Evolutionary conservation across 2,113 vertebrate species (phyloP), one percentile per base, ranked within the genome.

Genomic region (Capricornis sumatraensis): DNA sequence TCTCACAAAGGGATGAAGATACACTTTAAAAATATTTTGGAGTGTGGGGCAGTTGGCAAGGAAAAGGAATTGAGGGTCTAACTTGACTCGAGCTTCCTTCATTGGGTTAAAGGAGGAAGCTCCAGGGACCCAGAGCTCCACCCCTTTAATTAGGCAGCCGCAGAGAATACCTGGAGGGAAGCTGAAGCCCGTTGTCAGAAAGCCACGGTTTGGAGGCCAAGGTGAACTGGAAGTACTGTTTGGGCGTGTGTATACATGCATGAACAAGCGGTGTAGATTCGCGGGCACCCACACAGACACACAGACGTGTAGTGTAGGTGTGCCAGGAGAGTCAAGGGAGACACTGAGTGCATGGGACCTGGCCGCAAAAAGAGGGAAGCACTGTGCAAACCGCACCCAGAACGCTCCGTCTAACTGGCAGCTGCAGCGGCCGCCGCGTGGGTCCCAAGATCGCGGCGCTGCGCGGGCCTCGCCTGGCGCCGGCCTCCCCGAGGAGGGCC

Each of bases 61-160:
- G 12, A 23, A 55, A 82, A 23, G 43, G 58, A 86, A 23, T 23
- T 40, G 60, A 71, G 45, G 79, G 27, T 47, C 55, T 23, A 50
- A 83, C 62, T 94, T 67, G 33, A 21, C 79, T 76, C 43, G 85
- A 52, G 2, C 78, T 95, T 64, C 53, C 87, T 82, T 33, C 40
- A 55, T 17, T 17, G 90, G 64, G 90, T 89, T 74, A 64, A 64
- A 92, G 82, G 55, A 92, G 84, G 91, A 92, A 97, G 83, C 58
- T 13, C 58, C 14, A 71, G 50, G 79, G 92, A 52, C 62, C 47
- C 33, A 45, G 57, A 71, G 43, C 94, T 95, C 97, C 95, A 74
- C 97, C 98, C 95, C 84, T 98, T 96, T 97, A 96, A 93, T 97
- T 81, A 96, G 92, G 94, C 88, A 21, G 90, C 36, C 0, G 50